These are phyloP conservation scores for cattle (Bos taurus) DNA, from an alignment of 2,113 vertebrate species.

Conservation along the genomic window DNA sequence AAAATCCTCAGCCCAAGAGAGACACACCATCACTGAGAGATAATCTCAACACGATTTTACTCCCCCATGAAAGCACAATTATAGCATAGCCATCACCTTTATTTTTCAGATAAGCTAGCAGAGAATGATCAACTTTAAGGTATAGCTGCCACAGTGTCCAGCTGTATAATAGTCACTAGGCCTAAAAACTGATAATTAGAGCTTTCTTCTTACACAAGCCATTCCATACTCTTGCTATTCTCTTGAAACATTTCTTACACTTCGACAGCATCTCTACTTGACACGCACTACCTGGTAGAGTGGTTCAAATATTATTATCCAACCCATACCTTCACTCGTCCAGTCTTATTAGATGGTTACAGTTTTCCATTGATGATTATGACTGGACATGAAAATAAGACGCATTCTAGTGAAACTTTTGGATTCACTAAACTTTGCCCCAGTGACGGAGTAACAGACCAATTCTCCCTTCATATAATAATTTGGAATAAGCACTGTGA, in stretches of 20 bases:
- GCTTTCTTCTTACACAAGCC: neutral
- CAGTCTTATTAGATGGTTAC: neutral
- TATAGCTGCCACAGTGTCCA: neutral
- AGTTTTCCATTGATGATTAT: neutral
- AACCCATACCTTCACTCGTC: neutral
- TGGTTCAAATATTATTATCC: neutral
- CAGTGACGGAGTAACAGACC: neutral
- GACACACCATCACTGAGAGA: neutral
- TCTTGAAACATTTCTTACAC: neutral
- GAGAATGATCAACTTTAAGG: neutral
- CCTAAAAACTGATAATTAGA: neutral
- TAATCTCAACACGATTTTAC: neutral
- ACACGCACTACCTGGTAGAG: neutral
- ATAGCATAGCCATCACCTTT: neutral
- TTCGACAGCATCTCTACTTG: neutral
- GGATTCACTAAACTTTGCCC: neutral
- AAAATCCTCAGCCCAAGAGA: neutral
- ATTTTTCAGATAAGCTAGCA: neutral
- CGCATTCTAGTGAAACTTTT: neutral
- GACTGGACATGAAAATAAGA: neutral
- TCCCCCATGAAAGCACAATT: neutral
- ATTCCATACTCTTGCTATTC: neutral
- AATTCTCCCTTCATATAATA: neutral
- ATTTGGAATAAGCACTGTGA: neutral
- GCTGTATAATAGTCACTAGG: neutral